phyloP scores from a whole-genome alignment of 2,888 invertebrate species.

The Drosophila gaucha region DNA sequence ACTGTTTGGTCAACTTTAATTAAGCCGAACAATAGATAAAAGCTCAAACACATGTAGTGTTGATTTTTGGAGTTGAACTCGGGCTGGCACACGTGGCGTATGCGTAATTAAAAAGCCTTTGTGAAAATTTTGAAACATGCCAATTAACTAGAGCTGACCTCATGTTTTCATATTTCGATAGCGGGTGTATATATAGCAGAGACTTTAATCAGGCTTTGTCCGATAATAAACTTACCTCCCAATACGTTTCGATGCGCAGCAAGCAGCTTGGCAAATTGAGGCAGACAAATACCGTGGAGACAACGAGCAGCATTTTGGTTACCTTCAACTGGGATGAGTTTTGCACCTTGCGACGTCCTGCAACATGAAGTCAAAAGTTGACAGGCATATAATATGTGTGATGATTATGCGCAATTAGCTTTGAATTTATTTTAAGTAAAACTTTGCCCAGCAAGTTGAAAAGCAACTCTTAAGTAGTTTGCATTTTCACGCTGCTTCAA shows the following conservation, averaged over 20 bases:
- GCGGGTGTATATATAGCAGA: not conserved
- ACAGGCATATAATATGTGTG: not conserved
- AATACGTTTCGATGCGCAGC: constrained; percentile 88
- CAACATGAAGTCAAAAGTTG: constrained; percentile 5
- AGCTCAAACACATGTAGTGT: constrained; percentile 12
- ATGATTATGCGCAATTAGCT: constrained; percentile 4
- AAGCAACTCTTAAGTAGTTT: constrained; percentile 49
- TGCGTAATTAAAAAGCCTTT: constrained; percentile 17
- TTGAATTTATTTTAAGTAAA: constrained; percentile 7
- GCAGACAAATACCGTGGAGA: constrained; percentile 91
- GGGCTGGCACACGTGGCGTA: constrained; percentile 5
- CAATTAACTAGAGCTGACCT: constrained; percentile 1
- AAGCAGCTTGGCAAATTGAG: constrained; percentile 92
- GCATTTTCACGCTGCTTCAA: constrained; percentile 34
- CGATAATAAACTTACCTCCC: constrained; percentile 85
- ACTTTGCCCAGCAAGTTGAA: not conserved
- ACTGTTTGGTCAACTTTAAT: constrained; percentile 27
- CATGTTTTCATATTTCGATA: not conserved
- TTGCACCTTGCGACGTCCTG: constrained; percentile 83
- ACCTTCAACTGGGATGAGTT: constrained; percentile 88
- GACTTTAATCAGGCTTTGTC: not conserved
- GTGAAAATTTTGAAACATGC: not conserved
- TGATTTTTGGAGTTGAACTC: constrained; percentile 9
- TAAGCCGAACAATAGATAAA: constrained; percentile 12
- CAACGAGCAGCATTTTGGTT: constrained; percentile 92